Conservation (phyloP, 2,797 vertebrate species). For the Aldrovandia affinis region DNA sequence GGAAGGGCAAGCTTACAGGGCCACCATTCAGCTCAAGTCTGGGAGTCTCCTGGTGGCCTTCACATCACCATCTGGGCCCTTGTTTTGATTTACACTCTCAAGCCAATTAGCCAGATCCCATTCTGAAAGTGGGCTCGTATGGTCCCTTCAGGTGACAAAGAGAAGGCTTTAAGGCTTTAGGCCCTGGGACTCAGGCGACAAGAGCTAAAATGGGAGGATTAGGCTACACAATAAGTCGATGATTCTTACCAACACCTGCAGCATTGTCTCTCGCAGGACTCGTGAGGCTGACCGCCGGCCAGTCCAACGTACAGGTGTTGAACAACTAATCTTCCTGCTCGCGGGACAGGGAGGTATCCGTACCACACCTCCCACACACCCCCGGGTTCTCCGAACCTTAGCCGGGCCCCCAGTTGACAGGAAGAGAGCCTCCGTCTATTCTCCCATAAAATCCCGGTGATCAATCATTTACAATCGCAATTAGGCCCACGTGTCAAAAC, state of each 20-base stretch:
- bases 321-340: constrained; percentile 74
- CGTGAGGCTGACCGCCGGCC: constrained; percentile 63
- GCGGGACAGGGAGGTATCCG: constrained; percentile 65
- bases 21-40: constrained; percentile 1
- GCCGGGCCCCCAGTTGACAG: constrained; percentile 59
- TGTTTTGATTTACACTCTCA: constrained; percentile 65
- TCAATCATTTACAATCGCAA: constrained; percentile 84
- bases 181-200: constrained; percentile 58
- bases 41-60: neutral
- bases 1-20: neutral
- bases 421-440: constrained; percentile 58
- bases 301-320: constrained; percentile 71
- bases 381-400: constrained; percentile 24
- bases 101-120: constrained; percentile 82
- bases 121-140: constrained; percentile 74
- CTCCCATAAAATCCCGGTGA: constrained; percentile 65
- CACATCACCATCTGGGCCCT: constrained; percentile 53
- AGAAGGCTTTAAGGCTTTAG: constrained; percentile 61
- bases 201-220: constrained; percentile 71
- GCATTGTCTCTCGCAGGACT: constrained; percentile 61
- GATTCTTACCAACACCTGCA: constrained; percentile 73
- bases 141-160: constrained; percentile 64
- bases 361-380: constrained; percentile 56
- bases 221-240: constrained; percentile 73
- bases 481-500: constrained; percentile 81